Percentiles rank a stretch among this genome's conserved stretches.
phyloP scores from a whole-genome alignment of 2,113 vertebrate species.

The Sinocyclocheilus maitianheensis region DNA sequence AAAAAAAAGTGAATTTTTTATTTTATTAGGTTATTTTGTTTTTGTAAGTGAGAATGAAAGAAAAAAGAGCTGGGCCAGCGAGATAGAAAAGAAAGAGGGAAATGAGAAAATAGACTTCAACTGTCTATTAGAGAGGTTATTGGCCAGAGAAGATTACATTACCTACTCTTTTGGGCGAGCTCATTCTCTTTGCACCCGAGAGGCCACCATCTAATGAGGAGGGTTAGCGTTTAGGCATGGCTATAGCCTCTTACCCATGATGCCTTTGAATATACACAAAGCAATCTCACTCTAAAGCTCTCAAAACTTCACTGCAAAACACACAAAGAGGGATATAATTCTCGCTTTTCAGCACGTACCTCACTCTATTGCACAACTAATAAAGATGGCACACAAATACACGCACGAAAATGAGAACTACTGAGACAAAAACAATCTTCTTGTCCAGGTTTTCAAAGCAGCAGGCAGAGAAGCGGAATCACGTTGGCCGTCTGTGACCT shows the following conservation, averaged over 20 bases:
- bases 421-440: constrained; percentile 34
- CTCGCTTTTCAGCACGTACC: background rate
- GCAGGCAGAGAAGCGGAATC: constrained; percentile 12
- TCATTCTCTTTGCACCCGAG: constrained; percentile 26
- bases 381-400: background rate
- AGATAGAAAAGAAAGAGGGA: constrained; percentile 33
- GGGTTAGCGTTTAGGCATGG: constrained; percentile 46
- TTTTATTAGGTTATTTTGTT: constrained; percentile 42
- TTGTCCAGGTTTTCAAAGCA: background rate
- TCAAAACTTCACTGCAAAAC: constrained; percentile 19
- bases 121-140: constrained; percentile 50
- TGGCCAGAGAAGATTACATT: constrained; percentile 51
- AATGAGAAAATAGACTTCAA: constrained; percentile 46
- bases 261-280: constrained; percentile 42
- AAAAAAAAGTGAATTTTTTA: background rate
- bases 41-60: constrained; percentile 19
- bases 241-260: constrained; percentile 42
- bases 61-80: background rate
- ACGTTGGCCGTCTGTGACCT: constrained; percentile 17
- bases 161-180: constrained; percentile 28
- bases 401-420: background rate
- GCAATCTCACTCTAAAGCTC: constrained; percentile 23
- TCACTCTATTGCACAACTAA: constrained; percentile 10
- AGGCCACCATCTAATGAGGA: constrained; percentile 41
- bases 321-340: constrained; percentile 31